Base-by-base conservation (phyloP, 2,113 vertebrate species). In the Psettodes erumei region DNA sequence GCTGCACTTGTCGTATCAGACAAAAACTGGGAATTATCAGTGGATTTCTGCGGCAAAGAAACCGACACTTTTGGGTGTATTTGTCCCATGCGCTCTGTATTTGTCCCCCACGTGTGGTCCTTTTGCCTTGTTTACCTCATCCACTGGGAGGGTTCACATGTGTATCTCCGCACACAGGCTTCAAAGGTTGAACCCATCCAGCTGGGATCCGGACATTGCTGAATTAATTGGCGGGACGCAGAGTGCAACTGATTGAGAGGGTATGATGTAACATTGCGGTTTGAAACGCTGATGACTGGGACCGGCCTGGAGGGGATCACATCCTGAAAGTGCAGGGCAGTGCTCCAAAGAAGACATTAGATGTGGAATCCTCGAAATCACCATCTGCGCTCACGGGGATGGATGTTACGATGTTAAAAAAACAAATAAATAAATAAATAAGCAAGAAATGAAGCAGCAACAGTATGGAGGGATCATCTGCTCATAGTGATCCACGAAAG, bases 331-430 rank as follows among this genome's bases (percentile, higher is more conserved):
- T 88, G 72, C 73, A 86, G 72, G 75, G 82, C 78, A 58, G 62
- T 2, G 7, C 54, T 89, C 82, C 86, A 89, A 77, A 84, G 71
- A 82, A 82, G 82, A 77, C 78, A 89, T 85, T 76, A 75, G 65
- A 87, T 77, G 66, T 81, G 79, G 89, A 87, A 81, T 86, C 75
- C 75, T 86, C 38, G 54, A 91, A 83, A 89, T 70, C 77, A 60
- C 37, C 81, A 76, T 82, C 16, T n/a, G 27, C 51, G 82, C 78
- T 89, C 37, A 84, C 77, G 88, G 86, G 77, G 53, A 58, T 81
- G 48, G 63, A 71, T 84, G 80, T 59, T 80, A 79, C 51, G 64
- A 89, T 88, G 70, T 66, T 3, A 75, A 42, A 30, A 48, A 72
- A 62, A 54, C 19, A 23, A 8, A 59, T 48, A 37, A 58, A 42